Base-by-base conservation (phyloP, 2,113 vertebrate genomes). In the Hydropotes inermis region DNA sequence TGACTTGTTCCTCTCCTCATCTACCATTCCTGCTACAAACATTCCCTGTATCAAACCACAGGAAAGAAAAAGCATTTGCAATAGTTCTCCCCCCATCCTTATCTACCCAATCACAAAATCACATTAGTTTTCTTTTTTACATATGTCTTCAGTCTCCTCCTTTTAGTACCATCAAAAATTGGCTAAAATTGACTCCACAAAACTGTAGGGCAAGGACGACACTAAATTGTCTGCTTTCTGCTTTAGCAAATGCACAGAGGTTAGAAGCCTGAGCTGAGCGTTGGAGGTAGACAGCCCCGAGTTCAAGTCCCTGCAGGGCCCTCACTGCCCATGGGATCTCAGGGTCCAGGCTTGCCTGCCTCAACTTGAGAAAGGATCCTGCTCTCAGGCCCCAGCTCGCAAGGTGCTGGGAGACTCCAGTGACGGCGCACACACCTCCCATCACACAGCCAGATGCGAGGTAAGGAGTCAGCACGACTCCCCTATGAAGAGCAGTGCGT, bases 391-490 rank as follows among this genome's bases (percentile, higher is more conserved):
- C 5, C 47, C 19, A 1, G 4, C 3, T 25, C 36, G 14, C 55
- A 47, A 43, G 33, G 61, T 2, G 21, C 19, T 4, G 6, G 5
- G 39, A 6, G 54, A n/a, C 43, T 5, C 25, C 28, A 6, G 27
- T 12, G 78, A n/a, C 0, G 10, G 6, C 0, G 11, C n/a, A 11
- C 25, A 1, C 2, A 33, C 58, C 52, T 30, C 61, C 36, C 1
- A 23, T 25, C 1, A 4, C 60, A 3, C 0, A 1, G 58, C 1
- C 3, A 0, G 39, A 33, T 5, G 9, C 1, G 1, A 2, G 1
- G 3, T 5, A 3, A 36, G 90, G 6, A 27, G 13, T 30, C 60
- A 19, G 78, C 3, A 11, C 1, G 1, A 0, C 0, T 27, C 1
- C 33, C 87, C 83, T 45, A 4, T 17, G 9, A 43, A 10, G 0